phyloP scores from a whole-genome alignment of 37 sponge, comb jelly and placozoan genomes.

The Beroe ovata region DNA sequence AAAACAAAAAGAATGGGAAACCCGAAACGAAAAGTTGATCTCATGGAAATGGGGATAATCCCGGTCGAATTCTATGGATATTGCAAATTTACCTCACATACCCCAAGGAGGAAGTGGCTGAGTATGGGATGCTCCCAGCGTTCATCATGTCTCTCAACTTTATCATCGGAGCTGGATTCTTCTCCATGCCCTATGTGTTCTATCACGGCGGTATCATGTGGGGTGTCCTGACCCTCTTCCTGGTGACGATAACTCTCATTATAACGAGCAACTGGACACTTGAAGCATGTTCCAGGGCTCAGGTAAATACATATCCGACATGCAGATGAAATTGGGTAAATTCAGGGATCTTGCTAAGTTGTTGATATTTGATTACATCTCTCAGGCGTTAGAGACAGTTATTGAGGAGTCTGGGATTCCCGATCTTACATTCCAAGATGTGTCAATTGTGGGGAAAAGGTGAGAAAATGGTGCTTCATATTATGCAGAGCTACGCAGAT shows the following conservation, averaged over 20 bases:
- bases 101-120: conserved; percentile 17
- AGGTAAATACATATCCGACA: too few species aligned
- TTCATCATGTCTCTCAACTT: conserved; percentile 66
- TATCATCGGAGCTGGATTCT: conserved; percentile 65
- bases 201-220: conserved; percentile 57
- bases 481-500: too few species aligned
- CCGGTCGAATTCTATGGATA: too few species aligned
- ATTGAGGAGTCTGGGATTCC: conserved; percentile 39
- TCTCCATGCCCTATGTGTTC: conserved; percentile 68
- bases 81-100: too few species aligned
- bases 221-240: conserved; percentile 12
- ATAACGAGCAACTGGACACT: conserved; percentile 62
- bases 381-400: conserved; percentile 52
- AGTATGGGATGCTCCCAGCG: conserved; percentile 32
- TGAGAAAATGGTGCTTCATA: too few species aligned
- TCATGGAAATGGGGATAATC: too few species aligned
- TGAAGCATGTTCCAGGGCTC: conserved; percentile 47
- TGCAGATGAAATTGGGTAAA: too few species aligned
- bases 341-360: too few species aligned
- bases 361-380: neutral
- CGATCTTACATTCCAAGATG: conserved; percentile 48
- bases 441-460: conserved; percentile 52
- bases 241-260: conserved; percentile 30
- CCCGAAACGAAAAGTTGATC: too few species aligned
- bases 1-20: too few species aligned